A percentile compares a stretch with the other conserved stretches of the same genome.
phyloP scores from a whole-genome alignment of 53 echinoderm and acorn worm genomes.

The Antedon mediterranea region DNA sequence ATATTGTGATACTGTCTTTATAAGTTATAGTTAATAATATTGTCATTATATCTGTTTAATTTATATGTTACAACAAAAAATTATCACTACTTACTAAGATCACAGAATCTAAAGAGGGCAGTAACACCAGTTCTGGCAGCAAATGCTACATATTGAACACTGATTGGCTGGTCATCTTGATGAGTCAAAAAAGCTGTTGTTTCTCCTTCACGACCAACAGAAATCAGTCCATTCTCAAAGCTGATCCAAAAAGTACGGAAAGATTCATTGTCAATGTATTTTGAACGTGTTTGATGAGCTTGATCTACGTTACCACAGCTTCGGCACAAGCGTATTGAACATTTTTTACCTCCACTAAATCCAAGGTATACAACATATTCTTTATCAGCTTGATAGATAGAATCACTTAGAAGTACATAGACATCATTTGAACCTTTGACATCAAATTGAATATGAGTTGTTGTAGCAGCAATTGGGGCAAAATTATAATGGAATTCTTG shows the following conservation, averaged over 20 bases:
- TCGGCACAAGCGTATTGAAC: not conserved
- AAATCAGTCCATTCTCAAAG: conserved; percentile 10
- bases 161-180: not conserved
- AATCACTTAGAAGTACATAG: not conserved
- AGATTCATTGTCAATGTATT: not conserved
- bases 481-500: not conserved
- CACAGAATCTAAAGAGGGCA: conserved; percentile 8
- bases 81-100: conserved; percentile 5
- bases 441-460: not conserved
- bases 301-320: not conserved
- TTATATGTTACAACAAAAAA: too few species aligned
- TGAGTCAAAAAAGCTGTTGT: not conserved
- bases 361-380: not conserved
- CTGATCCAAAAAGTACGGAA: conserved; percentile 10
- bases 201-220: conserved; percentile 9
- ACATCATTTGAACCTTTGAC: not conserved
- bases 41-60: too few species aligned
- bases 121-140: not conserved
- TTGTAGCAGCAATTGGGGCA: not conserved
- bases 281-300: not conserved
- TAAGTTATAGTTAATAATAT: too few species aligned
- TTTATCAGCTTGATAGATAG: not conserved
- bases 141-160: not conserved
- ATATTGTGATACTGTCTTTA: too few species aligned
- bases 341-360: not conserved